Conservation (phyloP, 2,797 vertebrate genomes). For the Enoplosus armatus region DNA sequence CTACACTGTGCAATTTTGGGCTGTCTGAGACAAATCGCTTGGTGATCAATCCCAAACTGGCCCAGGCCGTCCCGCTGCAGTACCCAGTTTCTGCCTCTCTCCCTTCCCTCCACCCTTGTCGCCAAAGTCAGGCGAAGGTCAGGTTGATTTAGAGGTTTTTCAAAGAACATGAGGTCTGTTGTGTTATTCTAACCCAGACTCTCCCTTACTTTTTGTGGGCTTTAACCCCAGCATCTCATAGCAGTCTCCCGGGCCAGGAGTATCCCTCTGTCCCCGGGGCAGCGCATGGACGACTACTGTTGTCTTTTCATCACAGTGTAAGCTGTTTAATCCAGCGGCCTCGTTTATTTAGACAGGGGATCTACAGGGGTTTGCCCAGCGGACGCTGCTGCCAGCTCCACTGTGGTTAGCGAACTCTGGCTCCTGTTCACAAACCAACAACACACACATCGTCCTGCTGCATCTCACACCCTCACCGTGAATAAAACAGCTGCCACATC, state of each 20-base stretch:
- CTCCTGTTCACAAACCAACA: conserved; percentile 46
- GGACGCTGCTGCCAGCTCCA: conserved; percentile 62
- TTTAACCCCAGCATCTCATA: conserved; percentile 40
- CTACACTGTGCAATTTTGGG: not conserved
- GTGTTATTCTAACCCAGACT: conserved; percentile 75
- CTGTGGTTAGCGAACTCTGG: conserved; percentile 54
- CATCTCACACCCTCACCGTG: conserved; percentile 34
- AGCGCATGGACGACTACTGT: conserved; percentile 70
- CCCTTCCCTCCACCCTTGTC: conserved; percentile 39
- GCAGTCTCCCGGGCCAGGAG: conserved; percentile 47
- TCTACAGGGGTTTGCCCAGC: conserved; percentile 68
- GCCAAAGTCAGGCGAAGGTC: conserved; percentile 71
- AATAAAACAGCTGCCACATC: conserved; percentile 39
- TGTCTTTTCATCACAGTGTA: conserved; percentile 85
- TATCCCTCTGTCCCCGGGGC: conserved; percentile 56
- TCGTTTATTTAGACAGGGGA: conserved; percentile 80
- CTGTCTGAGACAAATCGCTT: not conserved
- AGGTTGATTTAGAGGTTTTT: conserved; percentile 71
- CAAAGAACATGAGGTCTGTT: conserved; percentile 63
- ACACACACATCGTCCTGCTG: conserved; percentile 21
- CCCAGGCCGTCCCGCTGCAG: not conserved
- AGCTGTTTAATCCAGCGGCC: conserved; percentile 76
- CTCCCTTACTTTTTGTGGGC: conserved; percentile 44
- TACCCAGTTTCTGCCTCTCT: conserved; percentile 3
- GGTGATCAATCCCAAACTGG: not conserved